A percentile compares a stretch with the other conserved stretches of the same genome.
Evolutionary conservation across 2,888 invertebrate genomes (phyloP).

Genomic region (Parnassius smintheus): DNA sequence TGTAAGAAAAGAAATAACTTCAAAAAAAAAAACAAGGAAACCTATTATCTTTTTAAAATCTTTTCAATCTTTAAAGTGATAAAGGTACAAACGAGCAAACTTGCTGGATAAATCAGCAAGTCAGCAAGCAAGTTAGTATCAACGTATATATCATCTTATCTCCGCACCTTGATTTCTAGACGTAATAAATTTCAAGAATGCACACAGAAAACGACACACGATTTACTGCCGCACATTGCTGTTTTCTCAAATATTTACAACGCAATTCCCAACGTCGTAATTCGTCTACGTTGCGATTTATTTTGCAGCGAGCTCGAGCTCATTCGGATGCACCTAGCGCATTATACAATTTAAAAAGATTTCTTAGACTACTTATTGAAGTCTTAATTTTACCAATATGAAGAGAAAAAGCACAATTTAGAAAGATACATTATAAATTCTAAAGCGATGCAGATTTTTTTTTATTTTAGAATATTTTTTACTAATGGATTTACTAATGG

Average conservation of each 20-base stretch:
- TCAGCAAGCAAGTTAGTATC: too few species aligned
- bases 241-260: constrained; percentile 57
- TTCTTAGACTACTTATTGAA: neutral
- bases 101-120: too few species aligned
- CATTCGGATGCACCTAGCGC: constrained; percentile 7
- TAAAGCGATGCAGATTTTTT: neutral
- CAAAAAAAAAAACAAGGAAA: too few species aligned
- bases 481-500: too few species aligned
- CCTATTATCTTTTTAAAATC: too few species aligned
- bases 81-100: too few species aligned
- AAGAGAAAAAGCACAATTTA: too few species aligned
- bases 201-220: constrained; percentile 23
- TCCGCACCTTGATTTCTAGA: constrained; percentile 12
- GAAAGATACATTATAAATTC: neutral
- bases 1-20: too few species aligned
- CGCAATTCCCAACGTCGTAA: constrained; percentile 54
- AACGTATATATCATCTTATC: constrained; percentile 5
- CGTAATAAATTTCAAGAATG: constrained; percentile 21
- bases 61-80: too few species aligned
- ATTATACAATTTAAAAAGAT: constrained; percentile 11
- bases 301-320: constrained; percentile 44
- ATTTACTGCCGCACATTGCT: constrained; percentile 36
- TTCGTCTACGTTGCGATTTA: constrained; percentile 59
- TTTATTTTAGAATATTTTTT: too few species aligned
- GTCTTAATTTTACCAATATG: too few species aligned